Evolutionary conservation across 2,797 vertebrate species (phyloP).

Genomic region (Poeciliopsis presidionis): DNA sequence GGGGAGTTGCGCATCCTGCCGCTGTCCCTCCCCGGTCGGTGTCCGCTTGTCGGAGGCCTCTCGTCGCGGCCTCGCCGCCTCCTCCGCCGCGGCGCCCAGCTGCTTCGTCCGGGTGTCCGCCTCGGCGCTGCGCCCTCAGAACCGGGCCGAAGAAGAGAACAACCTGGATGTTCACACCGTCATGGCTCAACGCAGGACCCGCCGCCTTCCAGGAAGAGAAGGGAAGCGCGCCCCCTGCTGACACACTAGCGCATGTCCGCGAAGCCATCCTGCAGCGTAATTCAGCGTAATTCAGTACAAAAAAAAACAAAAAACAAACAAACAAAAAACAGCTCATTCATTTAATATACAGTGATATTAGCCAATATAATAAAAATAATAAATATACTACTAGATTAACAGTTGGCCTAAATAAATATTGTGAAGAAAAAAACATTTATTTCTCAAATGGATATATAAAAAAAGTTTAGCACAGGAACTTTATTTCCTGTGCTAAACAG

Average conservation of each 20-base stretch:
- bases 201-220: background rate
- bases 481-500: too few species aligned
- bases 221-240: background rate
- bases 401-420: too few species aligned
- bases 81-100: conserved; percentile 8
- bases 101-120: conserved; percentile 3
- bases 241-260: background rate
- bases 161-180: background rate
- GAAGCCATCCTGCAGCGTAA: background rate
- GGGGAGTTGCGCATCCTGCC: background rate
- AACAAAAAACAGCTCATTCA: too few species aligned
- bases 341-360: too few species aligned
- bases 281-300: too few species aligned
- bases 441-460: too few species aligned
- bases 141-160: background rate
- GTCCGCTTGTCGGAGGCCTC: conserved; percentile 18
- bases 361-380: too few species aligned
- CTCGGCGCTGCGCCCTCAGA: background rate
- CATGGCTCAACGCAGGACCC: background rate
- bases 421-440: too few species aligned
- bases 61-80: conserved; percentile 29
- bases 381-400: too few species aligned
- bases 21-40: background rate
- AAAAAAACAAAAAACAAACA: too few species aligned
- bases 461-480: too few species aligned